Percentiles rank a stretch among this genome's conserved stretches.
These are phyloP conservation scores for Folsomia candida DNA, from an alignment of 2,888 invertebrate genomes.

Conservation along the genomic window DNA sequence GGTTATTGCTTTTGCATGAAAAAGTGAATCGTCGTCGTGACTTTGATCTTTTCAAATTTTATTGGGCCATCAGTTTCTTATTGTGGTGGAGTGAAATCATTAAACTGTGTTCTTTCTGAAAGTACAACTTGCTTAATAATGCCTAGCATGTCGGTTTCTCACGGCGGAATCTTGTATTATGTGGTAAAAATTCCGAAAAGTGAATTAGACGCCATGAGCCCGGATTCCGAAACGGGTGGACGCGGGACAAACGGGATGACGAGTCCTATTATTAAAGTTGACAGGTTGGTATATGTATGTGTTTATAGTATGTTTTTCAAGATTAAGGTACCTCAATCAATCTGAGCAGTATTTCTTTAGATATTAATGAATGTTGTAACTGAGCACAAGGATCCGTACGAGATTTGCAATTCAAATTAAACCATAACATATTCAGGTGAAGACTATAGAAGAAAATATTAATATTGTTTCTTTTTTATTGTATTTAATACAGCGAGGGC, in stretches of 20 bases:
- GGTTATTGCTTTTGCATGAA: neutral
- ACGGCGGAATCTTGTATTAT: constrained; percentile 69
- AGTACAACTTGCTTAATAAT: constrained; percentile 43
- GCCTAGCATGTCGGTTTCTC: constrained; percentile 60
- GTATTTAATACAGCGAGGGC: constrained; percentile 79
- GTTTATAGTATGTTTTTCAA: neutral
- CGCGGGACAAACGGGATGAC: neutral
- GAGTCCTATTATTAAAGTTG: neutral
- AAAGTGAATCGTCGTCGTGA: neutral
- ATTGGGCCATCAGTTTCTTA: neutral
- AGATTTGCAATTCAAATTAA: neutral
- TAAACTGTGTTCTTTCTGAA: neutral
- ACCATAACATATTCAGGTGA: neutral
- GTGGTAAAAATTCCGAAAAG: constrained; percentile 66
- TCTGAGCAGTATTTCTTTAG: neutral
- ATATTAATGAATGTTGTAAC: neutral
- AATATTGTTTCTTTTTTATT: no score
- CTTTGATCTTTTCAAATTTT: neutral
- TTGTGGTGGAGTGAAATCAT: neutral
- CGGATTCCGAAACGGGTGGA: constrained; percentile 6
- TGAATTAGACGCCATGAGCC: constrained; percentile 51
- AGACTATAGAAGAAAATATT: no score
- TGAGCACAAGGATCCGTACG: neutral
- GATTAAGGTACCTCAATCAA: neutral
- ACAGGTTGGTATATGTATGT: neutral